These are phyloP conservation scores for Araneus ventricosus DNA, from an alignment of 1,140 invertebrate species.

Conservation along the genomic window DNA sequence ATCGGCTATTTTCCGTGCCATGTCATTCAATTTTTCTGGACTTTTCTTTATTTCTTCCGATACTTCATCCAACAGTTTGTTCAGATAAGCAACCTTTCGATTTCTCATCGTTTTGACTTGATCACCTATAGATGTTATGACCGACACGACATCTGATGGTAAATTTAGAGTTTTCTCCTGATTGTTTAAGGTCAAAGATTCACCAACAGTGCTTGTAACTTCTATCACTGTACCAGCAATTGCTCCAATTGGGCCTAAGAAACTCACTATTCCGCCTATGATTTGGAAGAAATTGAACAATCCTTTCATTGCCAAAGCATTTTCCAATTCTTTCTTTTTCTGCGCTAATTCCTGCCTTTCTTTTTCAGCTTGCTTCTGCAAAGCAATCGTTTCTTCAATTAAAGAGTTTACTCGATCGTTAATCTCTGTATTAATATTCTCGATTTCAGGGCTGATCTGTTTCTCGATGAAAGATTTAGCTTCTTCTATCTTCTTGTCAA, in stretches of 20 bases:
- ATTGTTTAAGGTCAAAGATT: slow-evolving; percentile 8
- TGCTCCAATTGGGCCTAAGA: neutral
- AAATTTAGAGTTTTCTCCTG: neutral
- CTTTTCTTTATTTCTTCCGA: neutral
- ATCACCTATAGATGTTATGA: neutral
- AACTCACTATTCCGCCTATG: neutral
- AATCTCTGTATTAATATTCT: neutral
- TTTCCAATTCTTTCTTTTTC: slow-evolving; percentile 25
- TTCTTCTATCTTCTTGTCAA: slow-evolving; percentile 35
- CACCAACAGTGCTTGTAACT: neutral
- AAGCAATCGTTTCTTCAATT: neutral
- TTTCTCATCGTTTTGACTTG: neutral
- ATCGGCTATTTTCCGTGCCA: neutral
- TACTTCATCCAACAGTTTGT: neutral
- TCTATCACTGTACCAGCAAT: neutral
- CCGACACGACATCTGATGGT: neutral
- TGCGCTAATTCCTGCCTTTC: neutral
- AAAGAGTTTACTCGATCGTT: neutral
- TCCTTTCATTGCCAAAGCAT: neutral
- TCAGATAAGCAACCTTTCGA: neutral
- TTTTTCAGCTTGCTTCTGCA: neutral
- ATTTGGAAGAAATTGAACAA: slow-evolving; percentile 3
- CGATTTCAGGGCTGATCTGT: neutral
- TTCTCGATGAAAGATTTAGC: slow-evolving; percentile 2
- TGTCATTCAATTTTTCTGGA: slow-evolving; percentile 9